Conservation (phyloP, 1,140 invertebrate species). For the Pinna nobilis region DNA sequence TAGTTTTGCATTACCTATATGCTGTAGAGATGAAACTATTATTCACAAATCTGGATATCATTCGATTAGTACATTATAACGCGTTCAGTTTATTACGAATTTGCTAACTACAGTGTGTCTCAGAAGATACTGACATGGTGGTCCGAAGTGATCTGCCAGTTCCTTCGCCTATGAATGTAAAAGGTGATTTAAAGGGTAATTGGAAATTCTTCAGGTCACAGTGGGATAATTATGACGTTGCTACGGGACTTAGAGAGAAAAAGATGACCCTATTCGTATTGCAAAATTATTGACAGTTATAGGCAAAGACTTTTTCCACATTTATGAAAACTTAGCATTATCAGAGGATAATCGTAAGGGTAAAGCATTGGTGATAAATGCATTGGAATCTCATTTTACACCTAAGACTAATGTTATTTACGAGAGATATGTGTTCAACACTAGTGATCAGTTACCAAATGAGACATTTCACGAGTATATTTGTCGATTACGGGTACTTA, state of each 20-base stretch:
- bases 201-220: slow-evolving; percentile 18
- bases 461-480: slow-evolving; percentile 3
- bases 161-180: too few relatives aligned
- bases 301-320: slow-evolving; percentile 17
- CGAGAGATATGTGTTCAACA: slow-evolving; percentile 12
- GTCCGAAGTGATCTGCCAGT: too few relatives aligned
- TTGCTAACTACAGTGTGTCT: too few relatives aligned
- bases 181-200: too few relatives aligned
- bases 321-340: background rate
- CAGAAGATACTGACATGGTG: too few relatives aligned
- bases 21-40: too few relatives aligned
- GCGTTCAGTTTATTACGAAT: too few relatives aligned
- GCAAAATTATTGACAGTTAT: slow-evolving; percentile 19
- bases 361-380: background rate
- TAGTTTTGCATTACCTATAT: too few relatives aligned
- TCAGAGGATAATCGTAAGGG: background rate
- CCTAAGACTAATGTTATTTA: slow-evolving; percentile 20
- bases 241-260: too few relatives aligned
- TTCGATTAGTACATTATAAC: too few relatives aligned
- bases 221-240: slow-evolving; percentile 13
- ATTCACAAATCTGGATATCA: too few relatives aligned
- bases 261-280: background rate
- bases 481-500: background rate
- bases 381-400: slow-evolving; percentile 12
- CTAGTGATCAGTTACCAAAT: slow-evolving; percentile 12